Base-by-base conservation (phyloP, 2,797 vertebrate species). In the Schizopygopsis malacanthus region DNA sequence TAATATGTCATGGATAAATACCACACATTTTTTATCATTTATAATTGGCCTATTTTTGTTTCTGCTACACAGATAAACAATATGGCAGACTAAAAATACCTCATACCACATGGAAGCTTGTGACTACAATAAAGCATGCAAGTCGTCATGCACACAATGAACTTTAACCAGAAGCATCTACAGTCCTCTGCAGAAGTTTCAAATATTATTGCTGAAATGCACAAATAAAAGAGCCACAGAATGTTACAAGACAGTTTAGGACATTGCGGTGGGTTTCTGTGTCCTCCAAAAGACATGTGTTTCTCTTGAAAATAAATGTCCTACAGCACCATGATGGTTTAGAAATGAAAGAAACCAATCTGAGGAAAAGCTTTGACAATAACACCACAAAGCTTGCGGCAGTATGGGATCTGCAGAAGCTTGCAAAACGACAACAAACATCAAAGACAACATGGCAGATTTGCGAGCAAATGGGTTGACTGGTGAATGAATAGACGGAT, bases 381-480 rank as follows among this genome's bases (percentile, higher is more conserved):
- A 61, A 82, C 72, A 82, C 73, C 86, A 81, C 82, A 84, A 91
- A 92, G 89, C 89, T 65, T 33, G 85, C 87, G 50, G 63, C 84
- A 89, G 76, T 86, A 83, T 13, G 80, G 82, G 77, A 86, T 88
- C 91, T 91, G 91, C 90, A 89, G 84, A 92, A 92, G 92, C 91
- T 90, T 41, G 81, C 90, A 81, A 80, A 80, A 85, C 88, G 78
- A 90, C 83, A 87, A 85, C 89, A 90, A 84, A 89, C 65, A 81
- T 76, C 45, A 37, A 56, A 41, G 87, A 89, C 84, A 87, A 88
- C 79, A 87, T 69, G 45, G 76, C 87, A 88, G 69, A 89, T 72
- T 86, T 79, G 88, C 80, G 71, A 81, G 87, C 85, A 80, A 84
- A 87, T 78, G 87, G 81, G 82, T 81, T 83, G 84, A 82, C 63